Conservation (phyloP, 2,113 vertebrate genomes). For the Perca schrenkii region DNA sequence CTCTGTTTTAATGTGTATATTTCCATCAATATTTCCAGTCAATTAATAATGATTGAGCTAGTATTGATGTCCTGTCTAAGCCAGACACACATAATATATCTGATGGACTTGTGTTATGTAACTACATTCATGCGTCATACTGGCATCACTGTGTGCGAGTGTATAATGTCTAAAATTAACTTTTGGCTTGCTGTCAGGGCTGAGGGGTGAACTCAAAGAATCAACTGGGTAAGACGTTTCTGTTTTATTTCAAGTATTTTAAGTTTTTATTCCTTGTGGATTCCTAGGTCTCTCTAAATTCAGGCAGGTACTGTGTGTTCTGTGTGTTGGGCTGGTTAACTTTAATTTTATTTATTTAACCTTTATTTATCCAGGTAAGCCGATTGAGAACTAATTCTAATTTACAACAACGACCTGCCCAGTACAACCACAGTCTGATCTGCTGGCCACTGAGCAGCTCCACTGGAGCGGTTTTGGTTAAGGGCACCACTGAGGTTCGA, state of each 20-base stretch:
- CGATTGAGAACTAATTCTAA: too few relatives aligned
- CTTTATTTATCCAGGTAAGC: too few relatives aligned
- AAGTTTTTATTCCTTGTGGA: not conserved
- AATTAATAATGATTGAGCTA: not conserved
- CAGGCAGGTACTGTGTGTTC: conserved; percentile 9
- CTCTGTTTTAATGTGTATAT: not conserved
- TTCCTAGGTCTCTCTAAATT: conserved; percentile 4
- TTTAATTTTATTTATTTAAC: too few relatives aligned
- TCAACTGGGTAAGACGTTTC: not conserved
- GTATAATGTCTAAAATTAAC: conserved; percentile 40
- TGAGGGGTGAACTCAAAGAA: conserved; percentile 2
- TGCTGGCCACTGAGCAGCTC: too few relatives aligned
- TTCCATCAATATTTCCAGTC: not conserved
- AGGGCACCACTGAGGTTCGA: too few relatives aligned
- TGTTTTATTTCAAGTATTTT: conserved; percentile 7
- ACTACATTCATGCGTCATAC: conserved; percentile 13
- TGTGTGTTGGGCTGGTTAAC: conserved; percentile 1
- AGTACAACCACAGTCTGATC: too few relatives aligned
- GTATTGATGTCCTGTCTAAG: conserved; percentile 9
- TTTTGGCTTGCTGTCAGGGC: conserved; percentile 4
- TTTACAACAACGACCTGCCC: too few relatives aligned
- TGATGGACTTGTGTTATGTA: conserved; percentile 32
- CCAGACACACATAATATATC: not conserved
- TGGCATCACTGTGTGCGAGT: not conserved
- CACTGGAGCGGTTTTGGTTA: too few relatives aligned